phyloP scores from a whole-genome alignment of 2,113 vertebrate genomes.

The Ceyx melanurus region DNA sequence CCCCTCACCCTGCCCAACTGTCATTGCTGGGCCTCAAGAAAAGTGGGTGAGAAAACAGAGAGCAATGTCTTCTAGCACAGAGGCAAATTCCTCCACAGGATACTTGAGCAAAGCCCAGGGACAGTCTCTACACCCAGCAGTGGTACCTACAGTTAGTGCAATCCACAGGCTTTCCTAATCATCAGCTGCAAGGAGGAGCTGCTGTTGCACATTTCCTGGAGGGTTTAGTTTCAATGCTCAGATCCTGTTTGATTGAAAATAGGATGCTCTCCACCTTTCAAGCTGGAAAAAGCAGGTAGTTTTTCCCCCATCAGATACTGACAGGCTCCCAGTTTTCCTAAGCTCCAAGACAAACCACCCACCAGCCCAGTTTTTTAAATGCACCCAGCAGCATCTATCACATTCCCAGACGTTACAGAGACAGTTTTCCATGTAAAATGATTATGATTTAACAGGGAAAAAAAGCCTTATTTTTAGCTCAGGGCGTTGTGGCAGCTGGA shows the following conservation, averaged over 20 bases:
- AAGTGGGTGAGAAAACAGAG: not conserved
- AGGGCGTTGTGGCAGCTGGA: not conserved
- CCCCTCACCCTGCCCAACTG: not conserved
- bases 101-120: not conserved
- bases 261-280: not conserved
- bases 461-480: not conserved
- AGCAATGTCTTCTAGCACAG: not conserved
- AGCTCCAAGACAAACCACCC: not conserved
- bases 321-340: not conserved
- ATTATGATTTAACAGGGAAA: conserved; percentile 23
- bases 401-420: not conserved
- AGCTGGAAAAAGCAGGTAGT: not conserved
- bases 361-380: not conserved
- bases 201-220: not conserved
- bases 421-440: conserved; percentile 3
- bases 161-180: not conserved
- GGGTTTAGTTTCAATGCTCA: not conserved
- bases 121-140: not conserved
- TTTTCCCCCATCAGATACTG: not conserved
- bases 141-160: not conserved
- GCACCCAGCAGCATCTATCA: not conserved
- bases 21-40: not conserved
- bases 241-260: not conserved
- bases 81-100: not conserved
- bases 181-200: not conserved